Evolutionary conservation across 1,140 invertebrate genomes (phyloP).

Genomic region (Sarcophaga peregrina): DNA sequence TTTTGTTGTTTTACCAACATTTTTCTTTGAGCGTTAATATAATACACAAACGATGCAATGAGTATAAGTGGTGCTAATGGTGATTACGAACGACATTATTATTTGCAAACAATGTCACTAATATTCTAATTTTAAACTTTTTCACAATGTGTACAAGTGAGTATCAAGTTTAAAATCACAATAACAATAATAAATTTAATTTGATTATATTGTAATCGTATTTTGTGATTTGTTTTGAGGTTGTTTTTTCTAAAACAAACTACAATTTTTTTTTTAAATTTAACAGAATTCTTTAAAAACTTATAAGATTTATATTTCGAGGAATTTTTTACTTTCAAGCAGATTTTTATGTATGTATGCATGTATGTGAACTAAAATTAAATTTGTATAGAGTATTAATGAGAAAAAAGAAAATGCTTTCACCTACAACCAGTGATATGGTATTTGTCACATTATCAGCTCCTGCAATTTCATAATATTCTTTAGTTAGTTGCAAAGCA

Average conservation of each 20-base stretch:
- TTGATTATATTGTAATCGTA: slow-evolving; percentile 13
- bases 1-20: neutral
- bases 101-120: neutral
- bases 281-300: neutral
- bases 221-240: neutral
- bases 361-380: no score
- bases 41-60: no score
- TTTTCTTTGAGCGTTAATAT: neutral
- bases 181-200: slow-evolving; percentile 25
- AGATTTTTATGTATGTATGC: no score
- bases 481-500: slow-evolving; percentile 67
- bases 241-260: neutral
- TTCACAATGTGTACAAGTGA: slow-evolving; percentile 7
- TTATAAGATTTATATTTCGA: neutral
- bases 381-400: neutral
- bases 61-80: neutral
- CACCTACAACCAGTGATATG: slow-evolving; percentile 50
- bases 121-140: neutral
- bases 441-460: slow-evolving; percentile 50
- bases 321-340: neutral
- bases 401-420: slow-evolving; percentile 25
- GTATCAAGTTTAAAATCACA: neutral
- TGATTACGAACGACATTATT: neutral
- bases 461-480: slow-evolving; percentile 53
- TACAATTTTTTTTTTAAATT: neutral